phyloP scores from a whole-genome alignment of 2,888 invertebrate species.

The Drosophila histrio region DNA sequence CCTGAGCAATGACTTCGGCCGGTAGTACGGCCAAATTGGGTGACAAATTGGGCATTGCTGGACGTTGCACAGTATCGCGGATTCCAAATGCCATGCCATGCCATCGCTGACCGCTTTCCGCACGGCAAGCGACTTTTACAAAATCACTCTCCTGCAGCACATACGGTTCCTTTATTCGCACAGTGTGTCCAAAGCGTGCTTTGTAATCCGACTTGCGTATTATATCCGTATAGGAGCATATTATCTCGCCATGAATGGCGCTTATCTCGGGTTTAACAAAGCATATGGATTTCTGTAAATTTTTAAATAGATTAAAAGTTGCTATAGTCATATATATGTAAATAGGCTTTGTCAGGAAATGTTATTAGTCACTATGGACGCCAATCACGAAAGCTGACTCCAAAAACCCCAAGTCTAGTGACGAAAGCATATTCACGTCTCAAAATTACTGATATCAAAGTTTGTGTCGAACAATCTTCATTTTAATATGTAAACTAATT shows the following conservation, averaged over 20 bases:
- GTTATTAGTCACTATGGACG: too few species aligned
- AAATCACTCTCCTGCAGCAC: slow-evolving; percentile 89
- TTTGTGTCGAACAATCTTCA: too few species aligned
- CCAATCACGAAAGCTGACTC: too few species aligned
- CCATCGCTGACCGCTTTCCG: slow-evolving; percentile 85
- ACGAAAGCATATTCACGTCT: too few species aligned
- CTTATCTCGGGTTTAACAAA: slow-evolving; percentile 81
- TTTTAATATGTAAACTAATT: too few species aligned
- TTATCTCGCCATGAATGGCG: slow-evolving; percentile 82
- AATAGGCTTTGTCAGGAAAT: too few species aligned
- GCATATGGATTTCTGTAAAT: slow-evolving; percentile 81
- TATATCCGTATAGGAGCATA: slow-evolving; percentile 88
- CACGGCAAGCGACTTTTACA: slow-evolving; percentile 88
- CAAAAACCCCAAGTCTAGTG: too few species aligned
- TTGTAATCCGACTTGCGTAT: slow-evolving; percentile 88
- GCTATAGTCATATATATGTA: too few species aligned
- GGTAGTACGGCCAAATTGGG: slow-evolving; percentile 63
- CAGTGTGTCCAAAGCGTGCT: slow-evolving; percentile 85
- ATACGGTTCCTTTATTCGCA: slow-evolving; percentile 86
- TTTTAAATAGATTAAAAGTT: too few species aligned
- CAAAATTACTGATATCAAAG: too few species aligned
- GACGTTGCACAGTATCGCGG: slow-evolving; percentile 82
- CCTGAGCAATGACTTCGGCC: slow-evolving; percentile 60
- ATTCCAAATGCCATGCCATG: slow-evolving; percentile 88
- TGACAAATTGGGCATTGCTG: slow-evolving; percentile 55